Evolutionary conservation across 2,888 invertebrate genomes (phyloP).

Genomic region (Rhodophaea formosa): DNA sequence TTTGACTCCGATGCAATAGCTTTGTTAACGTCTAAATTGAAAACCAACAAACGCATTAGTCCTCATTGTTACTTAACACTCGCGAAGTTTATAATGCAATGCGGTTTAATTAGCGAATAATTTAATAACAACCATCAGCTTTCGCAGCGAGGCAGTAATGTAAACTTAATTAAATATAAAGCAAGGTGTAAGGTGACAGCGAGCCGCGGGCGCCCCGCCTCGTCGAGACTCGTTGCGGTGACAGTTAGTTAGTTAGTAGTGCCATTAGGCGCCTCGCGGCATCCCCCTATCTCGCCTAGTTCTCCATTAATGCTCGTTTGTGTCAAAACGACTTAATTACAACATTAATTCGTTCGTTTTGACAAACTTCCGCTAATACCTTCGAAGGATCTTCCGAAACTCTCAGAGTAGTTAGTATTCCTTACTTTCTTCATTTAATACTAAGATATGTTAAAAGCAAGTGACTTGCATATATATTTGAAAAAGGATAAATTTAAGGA

Average conservation of each 20-base stretch:
- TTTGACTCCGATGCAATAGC: too few species aligned
- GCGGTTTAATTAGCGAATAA: slow-evolving; percentile 50
- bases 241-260: slow-evolving; percentile 71
- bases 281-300: slow-evolving; percentile 51
- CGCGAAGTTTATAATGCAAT: slow-evolving; percentile 28
- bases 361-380: slow-evolving; percentile 52
- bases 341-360: slow-evolving; percentile 52
- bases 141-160: slow-evolving; percentile 38
- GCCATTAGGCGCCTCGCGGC: slow-evolving; percentile 61
- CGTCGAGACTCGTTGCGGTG: slow-evolving; percentile 60
- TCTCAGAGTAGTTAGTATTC: not conserved
- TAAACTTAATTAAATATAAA: slow-evolving; percentile 54
- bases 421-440: too few species aligned
- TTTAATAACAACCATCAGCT: slow-evolving; percentile 42
- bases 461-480: too few species aligned
- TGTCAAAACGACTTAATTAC: slow-evolving; percentile 72
- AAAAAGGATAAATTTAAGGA: too few species aligned
- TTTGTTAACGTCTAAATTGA: not conserved
- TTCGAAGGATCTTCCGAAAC: slow-evolving; percentile 31
- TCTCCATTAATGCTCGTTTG: slow-evolving; percentile 65
- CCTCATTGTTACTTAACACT: slow-evolving; percentile 8
- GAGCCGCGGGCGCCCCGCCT: slow-evolving; percentile 39
- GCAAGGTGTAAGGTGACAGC: slow-evolving; percentile 48
- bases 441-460: too few species aligned
- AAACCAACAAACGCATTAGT: not conserved